These are phyloP conservation scores for human (Homo sapiens) DNA, from an alignment of 2,113 vertebrate species.

Conservation along the genomic window GRCh38 chr20:57321001-57321500, in stretches of 20 bases:
- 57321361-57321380: background rate
- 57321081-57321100: background rate
- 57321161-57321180: too few species aligned
- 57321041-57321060: too few species aligned
- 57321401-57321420: background rate
- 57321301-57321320: background rate
- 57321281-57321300: background rate
- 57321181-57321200: background rate
- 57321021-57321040: background rate
- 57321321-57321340: background rate
- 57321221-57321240: background rate
- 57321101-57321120: background rate
- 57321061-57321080: background rate
- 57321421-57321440: background rate
- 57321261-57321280: background rate
- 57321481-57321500: background rate
- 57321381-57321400: background rate
- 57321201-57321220: fast-evolving
- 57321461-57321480: background rate
- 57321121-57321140: background rate
- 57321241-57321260: background rate
- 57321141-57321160: background rate
- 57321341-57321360: background rate
- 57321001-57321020: background rate
- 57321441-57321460: background rate